Conservation (phyloP, 2,797 vertebrate genomes). For the Rhyacichthys aspro region DNA sequence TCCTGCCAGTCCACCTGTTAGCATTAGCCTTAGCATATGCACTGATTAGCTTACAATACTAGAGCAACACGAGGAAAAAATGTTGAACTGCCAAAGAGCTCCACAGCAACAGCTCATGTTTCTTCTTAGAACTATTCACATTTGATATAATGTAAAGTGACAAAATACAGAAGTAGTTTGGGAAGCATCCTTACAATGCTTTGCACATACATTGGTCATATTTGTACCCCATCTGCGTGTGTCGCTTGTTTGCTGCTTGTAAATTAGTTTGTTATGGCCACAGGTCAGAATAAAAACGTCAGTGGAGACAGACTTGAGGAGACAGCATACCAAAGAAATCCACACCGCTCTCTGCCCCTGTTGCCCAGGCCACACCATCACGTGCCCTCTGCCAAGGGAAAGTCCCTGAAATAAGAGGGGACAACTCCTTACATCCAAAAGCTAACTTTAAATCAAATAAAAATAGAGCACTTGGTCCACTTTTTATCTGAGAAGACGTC, state of each 20-base stretch:
- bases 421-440: conserved; percentile 27
- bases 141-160: neutral
- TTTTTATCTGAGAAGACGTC: too few species aligned
- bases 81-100: neutral
- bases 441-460: conserved; percentile 35
- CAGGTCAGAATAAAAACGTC: conserved; percentile 17
- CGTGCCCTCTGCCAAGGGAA: conserved; percentile 64
- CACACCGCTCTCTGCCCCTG: conserved; percentile 58
- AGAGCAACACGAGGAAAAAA: neutral
- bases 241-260: conserved; percentile 1
- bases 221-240: neutral
- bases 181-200: too few species aligned
- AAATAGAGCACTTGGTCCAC: too few species aligned
- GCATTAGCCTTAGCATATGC: conserved; percentile 1
- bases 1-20: conserved; percentile 41
- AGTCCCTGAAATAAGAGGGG: conserved; percentile 80
- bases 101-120: neutral
- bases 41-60: conserved; percentile 33
- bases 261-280: conserved; percentile 31
- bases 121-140: neutral
- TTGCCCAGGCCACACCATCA: conserved; percentile 48
- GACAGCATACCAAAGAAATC: conserved; percentile 74
- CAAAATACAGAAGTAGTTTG: neutral
- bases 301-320: conserved; percentile 42
- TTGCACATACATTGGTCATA: too few species aligned